Conservation (phyloP, 2,113 vertebrate species). For the Zosterops borbonicus region DNA sequence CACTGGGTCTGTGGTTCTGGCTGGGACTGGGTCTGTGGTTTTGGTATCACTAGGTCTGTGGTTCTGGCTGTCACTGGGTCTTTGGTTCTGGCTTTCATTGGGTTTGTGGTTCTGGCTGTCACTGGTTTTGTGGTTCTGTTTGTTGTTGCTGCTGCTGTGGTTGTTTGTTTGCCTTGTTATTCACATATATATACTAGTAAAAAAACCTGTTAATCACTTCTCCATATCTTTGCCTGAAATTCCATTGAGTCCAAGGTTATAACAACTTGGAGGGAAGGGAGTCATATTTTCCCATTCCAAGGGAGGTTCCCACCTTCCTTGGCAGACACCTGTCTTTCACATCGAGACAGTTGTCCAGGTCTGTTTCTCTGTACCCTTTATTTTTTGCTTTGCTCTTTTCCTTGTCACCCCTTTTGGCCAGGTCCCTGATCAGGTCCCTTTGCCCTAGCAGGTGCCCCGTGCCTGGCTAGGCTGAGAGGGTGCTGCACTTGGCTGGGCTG, state of each 20-base stretch:
- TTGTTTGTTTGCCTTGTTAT: background rate
- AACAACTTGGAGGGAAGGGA: background rate
- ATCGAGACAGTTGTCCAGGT: background rate
- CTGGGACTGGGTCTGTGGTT: too few species aligned
- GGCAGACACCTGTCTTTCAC: background rate
- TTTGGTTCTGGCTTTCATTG: too few species aligned
- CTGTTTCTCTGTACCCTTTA: background rate
- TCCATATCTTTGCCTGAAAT: background rate
- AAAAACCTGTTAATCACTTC: background rate
- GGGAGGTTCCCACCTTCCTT: background rate
- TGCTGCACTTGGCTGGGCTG: accelerated
- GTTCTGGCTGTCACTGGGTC: background rate
- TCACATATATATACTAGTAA: background rate
- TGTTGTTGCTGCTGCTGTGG: background rate
- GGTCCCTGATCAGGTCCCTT: too few species aligned
- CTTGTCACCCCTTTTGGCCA: background rate
- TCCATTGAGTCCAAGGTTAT: background rate
- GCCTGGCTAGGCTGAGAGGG: background rate
- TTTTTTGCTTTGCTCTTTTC: background rate
- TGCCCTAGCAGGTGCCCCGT: background rate
- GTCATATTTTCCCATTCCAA: background rate
- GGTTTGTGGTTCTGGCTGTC: too few species aligned
- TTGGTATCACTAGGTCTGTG: too few species aligned
- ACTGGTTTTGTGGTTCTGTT: background rate
- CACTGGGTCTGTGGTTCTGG: background rate